Base-by-base conservation (phyloP, 2,888 invertebrate species). In the Rhingia campestris region DNA sequence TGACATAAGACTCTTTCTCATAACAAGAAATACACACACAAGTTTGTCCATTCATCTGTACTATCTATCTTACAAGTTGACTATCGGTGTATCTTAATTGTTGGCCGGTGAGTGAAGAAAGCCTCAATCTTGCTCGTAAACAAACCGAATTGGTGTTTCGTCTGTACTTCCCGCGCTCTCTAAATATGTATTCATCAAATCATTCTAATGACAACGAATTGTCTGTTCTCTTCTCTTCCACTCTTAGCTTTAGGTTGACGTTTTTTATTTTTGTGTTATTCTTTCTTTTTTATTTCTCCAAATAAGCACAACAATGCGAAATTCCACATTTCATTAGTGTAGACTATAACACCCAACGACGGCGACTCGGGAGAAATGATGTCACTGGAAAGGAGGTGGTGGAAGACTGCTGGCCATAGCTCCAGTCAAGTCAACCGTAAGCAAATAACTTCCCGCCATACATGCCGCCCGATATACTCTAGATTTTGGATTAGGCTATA, bases 321-420 rank as follows among this genome's bases (percentile, higher is more conserved):
- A 79, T 81, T 75, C 69, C 75, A 75, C 56, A 70, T 45, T 53
- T 58, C 49, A 59, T 53, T 51, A 30, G 43, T 47, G 33, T 45
- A n/a, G 5, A 41, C 30, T 14, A 66, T 14, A 5, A 49, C 41
- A 69, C 39, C 56, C 49, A 79, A 59, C 43, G 61, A 47, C 35
- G 14, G 49, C 70, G 14, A 56, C 47, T 35, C 54, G 61, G 37
- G 61, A 14, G 75, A 80, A 84, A 84, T 84, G 84, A 84, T 84
- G 84, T 84, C 84, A 84, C 80, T 84, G 84, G 79, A 84, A 75
- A 64, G 74, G 58, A 63, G 76, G 72, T 75, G 69, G 51, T 53
- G 53, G 54, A 64, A 67, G 45, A 43, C 43, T 35, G 58, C 51
- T n/a, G 58, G 70, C 64, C 51, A 45, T 51, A 59, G 32, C 51